A percentile compares a stretch with the other conserved stretches of the same genome.
Conservation (phyloP, 2,888 invertebrate genomes). For the Adelognathus sp. region DNA sequence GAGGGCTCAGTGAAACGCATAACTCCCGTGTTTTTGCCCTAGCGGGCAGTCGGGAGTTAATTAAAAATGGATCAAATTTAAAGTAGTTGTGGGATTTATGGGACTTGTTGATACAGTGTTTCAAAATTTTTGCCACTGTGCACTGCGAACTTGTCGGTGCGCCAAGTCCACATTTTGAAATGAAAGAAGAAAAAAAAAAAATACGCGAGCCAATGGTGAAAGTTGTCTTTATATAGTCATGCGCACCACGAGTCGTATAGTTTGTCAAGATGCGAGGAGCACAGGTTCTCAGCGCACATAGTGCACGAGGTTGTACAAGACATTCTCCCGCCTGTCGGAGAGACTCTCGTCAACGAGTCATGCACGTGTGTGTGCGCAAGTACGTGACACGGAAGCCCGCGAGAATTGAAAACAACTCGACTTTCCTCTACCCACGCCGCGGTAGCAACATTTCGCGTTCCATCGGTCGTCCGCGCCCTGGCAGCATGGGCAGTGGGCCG, state of each 20-base stretch:
- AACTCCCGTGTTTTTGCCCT: too few species aligned
- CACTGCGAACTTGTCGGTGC: not conserved
- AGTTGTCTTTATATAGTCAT: constrained; percentile 54
- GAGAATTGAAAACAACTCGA: constrained; percentile 37
- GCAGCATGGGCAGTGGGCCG: constrained; percentile 18
- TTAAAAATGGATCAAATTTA: too few species aligned
- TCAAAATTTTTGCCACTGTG: too few species aligned
- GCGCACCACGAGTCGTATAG: constrained; percentile 33
- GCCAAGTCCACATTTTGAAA: not conserved
- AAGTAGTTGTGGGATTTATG: too few species aligned
- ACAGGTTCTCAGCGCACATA: constrained; percentile 39
- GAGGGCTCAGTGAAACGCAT: too few species aligned
- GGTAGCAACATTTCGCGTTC: constrained; percentile 47
- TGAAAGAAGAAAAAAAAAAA: constrained; percentile 7
- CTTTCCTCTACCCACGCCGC: constrained; percentile 57
- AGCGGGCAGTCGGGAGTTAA: too few species aligned
- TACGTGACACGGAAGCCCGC: constrained; percentile 44
- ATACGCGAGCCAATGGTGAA: constrained; percentile 48
- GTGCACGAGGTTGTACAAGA: constrained; percentile 22
- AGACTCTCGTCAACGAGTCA: constrained; percentile 37
- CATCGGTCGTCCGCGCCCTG: constrained; percentile 14
- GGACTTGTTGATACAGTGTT: too few species aligned
- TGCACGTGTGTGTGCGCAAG: not conserved
- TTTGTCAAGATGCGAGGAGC: constrained; percentile 52
- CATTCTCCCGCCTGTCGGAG: constrained; percentile 15